Percentiles rank a stretch among this genome's conserved stretches.
Conservation (phyloP, 2,113 vertebrate species). For the Pitta sordida region DNA sequence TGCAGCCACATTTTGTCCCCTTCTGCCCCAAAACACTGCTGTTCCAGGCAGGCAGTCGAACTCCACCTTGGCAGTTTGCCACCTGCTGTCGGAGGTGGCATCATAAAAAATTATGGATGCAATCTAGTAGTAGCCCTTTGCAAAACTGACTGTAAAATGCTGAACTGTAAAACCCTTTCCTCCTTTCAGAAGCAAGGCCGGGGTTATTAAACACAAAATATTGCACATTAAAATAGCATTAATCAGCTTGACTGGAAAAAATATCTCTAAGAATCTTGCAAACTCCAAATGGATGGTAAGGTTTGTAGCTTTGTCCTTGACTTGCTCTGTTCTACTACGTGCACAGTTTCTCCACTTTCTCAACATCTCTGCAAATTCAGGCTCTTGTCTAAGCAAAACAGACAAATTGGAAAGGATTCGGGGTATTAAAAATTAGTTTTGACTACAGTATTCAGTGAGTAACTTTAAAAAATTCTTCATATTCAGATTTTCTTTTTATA, state of each 20-base stretch:
- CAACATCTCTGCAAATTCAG: not conserved
- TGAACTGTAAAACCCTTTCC: slow-evolving; percentile 31
- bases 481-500: not conserved
- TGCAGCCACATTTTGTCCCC: not conserved
- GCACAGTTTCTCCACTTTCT: not conserved
- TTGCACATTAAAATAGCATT: slow-evolving; percentile 26
- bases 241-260: slow-evolving; percentile 18
- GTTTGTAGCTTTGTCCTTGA: slow-evolving; percentile 42
- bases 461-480: not conserved
- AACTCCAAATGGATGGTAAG: not conserved
- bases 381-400: not conserved
- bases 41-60: not conserved
- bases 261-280: not conserved
- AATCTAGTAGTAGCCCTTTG: slow-evolving; percentile 18
- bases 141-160: slow-evolving; percentile 14
- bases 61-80: not conserved
- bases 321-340: not conserved
- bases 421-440: not conserved
- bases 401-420: not conserved
- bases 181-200: not conserved
- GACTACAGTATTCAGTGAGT: fast-evolving
- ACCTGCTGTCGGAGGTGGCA: not conserved
- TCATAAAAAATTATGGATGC: slow-evolving; percentile 31
- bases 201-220: slow-evolving; percentile 47
- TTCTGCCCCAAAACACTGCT: not conserved